Percentiles rank a stretch among this genome's conserved stretches.
phyloP scores from a whole-genome alignment of 2,797 vertebrate species.

The Chromis chromis region DNA sequence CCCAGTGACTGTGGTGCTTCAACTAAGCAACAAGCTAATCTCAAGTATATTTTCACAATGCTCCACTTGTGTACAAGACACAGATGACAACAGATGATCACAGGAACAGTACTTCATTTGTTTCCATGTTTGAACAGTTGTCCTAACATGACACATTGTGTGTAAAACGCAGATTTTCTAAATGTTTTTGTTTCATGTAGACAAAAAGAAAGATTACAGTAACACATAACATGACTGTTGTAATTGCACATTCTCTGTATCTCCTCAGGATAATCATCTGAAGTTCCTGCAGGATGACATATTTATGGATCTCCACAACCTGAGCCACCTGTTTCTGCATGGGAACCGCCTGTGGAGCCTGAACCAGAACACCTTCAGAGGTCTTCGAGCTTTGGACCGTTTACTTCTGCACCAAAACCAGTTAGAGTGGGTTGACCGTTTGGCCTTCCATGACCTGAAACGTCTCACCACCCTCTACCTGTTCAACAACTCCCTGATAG shows the following conservation, averaged over 20 bases:
- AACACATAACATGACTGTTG: neutral
- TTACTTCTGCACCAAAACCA: conserved; percentile 96
- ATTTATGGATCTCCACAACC: conserved; percentile 96
- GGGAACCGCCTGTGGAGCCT: conserved; percentile 97
- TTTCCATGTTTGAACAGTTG: neutral
- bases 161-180: neutral
- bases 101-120: neutral
- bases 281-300: conserved; percentile 97
- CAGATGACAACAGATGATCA: neutral
- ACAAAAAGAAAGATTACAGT: neutral
- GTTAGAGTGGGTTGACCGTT: conserved; percentile 93
- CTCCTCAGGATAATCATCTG: conserved; percentile 91
- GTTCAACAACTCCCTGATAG: conserved; percentile 95
- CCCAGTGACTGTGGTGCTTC: neutral
- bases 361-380: conserved; percentile 95
- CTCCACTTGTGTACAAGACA: neutral
- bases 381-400: conserved; percentile 93
- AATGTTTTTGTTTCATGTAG: neutral
- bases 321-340: conserved; percentile 98
- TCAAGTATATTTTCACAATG: neutral
- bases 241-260: conserved; percentile 23
- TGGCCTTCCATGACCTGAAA: conserved; percentile 95
- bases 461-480: conserved; percentile 95
- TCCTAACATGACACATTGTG: neutral
- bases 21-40: conserved; percentile 9